These are phyloP conservation scores for Drosophila hydei DNA, from an alignment of 1,140 invertebrate genomes.

Conservation along the genomic window DNA sequence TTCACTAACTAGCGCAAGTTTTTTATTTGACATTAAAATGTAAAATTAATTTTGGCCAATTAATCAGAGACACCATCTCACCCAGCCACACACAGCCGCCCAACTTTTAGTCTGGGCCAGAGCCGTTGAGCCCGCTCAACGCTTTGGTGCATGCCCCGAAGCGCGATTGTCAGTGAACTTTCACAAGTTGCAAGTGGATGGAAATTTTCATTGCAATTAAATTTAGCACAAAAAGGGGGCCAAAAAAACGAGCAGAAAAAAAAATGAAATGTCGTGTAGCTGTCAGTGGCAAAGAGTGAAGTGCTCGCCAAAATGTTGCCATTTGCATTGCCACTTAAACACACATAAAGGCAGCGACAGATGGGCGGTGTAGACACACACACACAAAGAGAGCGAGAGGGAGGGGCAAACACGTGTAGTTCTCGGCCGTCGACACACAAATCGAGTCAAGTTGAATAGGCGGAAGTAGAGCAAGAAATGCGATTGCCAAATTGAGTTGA, in stretches of 20 bases:
- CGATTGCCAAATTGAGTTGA: conserved; percentile 82
- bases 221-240: conserved; percentile 71
- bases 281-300: conserved; percentile 71
- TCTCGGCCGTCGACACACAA: conserved; percentile 71
- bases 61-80: conserved; percentile 64
- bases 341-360: conserved; percentile 65
- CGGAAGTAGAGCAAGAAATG: conserved; percentile 82
- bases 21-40: conserved; percentile 66
- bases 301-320: conserved; percentile 78
- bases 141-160: conserved; percentile 4
- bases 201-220: conserved; percentile 79
- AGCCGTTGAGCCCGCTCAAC: neutral
- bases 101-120: conserved; percentile 9
- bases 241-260: conserved; percentile 23
- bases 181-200: conserved; percentile 47
- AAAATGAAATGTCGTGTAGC: conserved; percentile 68
- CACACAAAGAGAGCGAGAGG: neutral
- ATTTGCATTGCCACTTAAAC: conserved; percentile 82
- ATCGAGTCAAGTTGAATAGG: conserved; percentile 82
- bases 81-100: neutral
- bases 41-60: conserved; percentile 78
- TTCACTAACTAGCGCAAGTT: conserved; percentile 49
- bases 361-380: conserved; percentile 21
- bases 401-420: conserved; percentile 31
- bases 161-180: conserved; percentile 49